Evolutionary conservation across 2,113 vertebrate genomes (phyloP).

Genomic region (Oreochromis spilurus): DNA sequence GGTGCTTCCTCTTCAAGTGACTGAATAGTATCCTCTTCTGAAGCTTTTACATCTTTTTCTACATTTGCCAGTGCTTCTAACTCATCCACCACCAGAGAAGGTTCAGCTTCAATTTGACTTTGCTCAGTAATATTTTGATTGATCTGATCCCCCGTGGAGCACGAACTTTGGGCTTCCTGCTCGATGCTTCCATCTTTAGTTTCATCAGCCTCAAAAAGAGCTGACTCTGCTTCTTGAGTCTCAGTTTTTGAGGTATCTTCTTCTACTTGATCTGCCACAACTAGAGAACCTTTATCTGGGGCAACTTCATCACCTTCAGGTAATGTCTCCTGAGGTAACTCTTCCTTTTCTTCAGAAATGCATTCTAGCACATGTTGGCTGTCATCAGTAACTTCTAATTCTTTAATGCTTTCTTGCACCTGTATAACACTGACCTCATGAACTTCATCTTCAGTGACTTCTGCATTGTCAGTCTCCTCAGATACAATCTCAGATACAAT

Average conservation of each 20-base stretch:
- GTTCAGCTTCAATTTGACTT: not conserved
- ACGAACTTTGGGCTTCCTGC: not conserved
- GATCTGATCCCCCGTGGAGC: not conserved
- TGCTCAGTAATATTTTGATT: not conserved
- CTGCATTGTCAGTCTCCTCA: conserved; percentile 16
- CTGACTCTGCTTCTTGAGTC: not conserved
- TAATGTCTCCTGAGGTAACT: not conserved
- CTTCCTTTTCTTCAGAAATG: not conserved
- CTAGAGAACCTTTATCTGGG: not conserved
- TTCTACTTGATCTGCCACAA: not conserved
- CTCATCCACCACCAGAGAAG: not conserved
- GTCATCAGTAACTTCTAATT: not conserved
- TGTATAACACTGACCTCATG: conserved; percentile 8
- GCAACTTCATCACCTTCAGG: not conserved
- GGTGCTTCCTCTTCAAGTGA: not conserved
- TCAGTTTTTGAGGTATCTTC: not conserved
- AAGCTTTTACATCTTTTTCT: not conserved
- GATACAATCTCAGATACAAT: conserved; percentile 2
- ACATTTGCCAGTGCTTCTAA: not conserved
- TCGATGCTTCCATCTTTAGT: not conserved
- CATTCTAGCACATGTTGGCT: not conserved
- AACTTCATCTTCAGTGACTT: conserved; percentile 14
- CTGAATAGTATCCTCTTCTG: not conserved
- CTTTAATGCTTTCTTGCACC: not conserved
- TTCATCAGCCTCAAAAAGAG: not conserved